phyloP scores from a whole-genome alignment of 2,797 vertebrate species.

The Argentina silus region DNA sequence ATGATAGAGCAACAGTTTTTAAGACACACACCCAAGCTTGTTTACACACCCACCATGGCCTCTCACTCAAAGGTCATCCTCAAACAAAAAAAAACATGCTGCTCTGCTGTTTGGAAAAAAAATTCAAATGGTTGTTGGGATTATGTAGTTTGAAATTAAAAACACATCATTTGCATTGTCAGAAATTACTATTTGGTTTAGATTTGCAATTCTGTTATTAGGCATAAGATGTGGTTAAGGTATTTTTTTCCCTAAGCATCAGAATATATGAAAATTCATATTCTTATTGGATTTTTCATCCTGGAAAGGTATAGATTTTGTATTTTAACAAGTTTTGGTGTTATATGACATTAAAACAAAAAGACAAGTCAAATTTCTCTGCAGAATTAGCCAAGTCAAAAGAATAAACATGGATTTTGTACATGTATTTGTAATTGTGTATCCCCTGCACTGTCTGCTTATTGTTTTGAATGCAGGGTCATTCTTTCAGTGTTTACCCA shows the following conservation, averaged over 20 bases:
- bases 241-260: not conserved
- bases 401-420: too few relatives aligned
- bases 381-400: not conserved
- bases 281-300: too few relatives aligned
- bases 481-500: too few relatives aligned
- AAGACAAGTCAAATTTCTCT: not conserved
- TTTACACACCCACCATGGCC: not conserved
- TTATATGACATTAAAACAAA: too few relatives aligned
- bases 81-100: not conserved
- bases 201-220: not conserved
- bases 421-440: not conserved
- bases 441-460: not conserved
- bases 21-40: not conserved
- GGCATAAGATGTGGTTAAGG: not conserved
- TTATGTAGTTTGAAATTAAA: not conserved
- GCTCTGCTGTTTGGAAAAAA: not conserved
- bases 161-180: not conserved
- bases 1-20: conserved; percentile 10
- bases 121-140: not conserved
- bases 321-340: too few relatives aligned
- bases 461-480: too few relatives aligned
- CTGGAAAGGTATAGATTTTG: too few relatives aligned
- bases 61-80: not conserved
- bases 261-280: not conserved
- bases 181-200: not conserved